Conservation (phyloP, 2,797 vertebrate genomes). For the Amazona ochrocephala region DNA sequence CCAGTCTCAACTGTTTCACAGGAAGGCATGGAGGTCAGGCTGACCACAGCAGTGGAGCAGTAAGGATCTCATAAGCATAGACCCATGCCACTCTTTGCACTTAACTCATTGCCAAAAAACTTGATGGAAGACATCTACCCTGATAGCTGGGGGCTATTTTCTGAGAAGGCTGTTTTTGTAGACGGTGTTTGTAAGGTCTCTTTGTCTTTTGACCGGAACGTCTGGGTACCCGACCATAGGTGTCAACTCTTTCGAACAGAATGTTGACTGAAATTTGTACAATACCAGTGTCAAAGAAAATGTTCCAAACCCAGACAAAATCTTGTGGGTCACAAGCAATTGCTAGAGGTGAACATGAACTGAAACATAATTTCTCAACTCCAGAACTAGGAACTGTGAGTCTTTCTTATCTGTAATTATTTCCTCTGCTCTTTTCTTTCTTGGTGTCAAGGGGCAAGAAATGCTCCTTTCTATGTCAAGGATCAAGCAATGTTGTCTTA, state of each 20-base stretch:
- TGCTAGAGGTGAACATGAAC: background rate
- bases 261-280: background rate
- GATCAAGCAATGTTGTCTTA: background rate
- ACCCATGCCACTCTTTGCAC: background rate
- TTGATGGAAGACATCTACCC: background rate
- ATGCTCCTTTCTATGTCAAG: background rate
- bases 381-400: background rate
- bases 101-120: background rate
- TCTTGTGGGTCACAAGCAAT: background rate
- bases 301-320: background rate
- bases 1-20: background rate
- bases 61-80: background rate
- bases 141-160: constrained; percentile 2
- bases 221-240: background rate
- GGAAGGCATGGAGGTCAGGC: background rate
- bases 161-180: background rate
- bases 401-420: background rate
- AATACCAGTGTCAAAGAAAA: background rate
- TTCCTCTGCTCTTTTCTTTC: background rate
- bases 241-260: background rate
- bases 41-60: background rate
- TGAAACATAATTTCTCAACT: background rate
- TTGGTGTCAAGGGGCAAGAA: background rate
- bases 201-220: background rate
- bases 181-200: background rate